Evolutionary conservation across 92 coral and sea anemone genomes (phyloP).

Genomic region (Epizoanthus scotinus): DNA sequence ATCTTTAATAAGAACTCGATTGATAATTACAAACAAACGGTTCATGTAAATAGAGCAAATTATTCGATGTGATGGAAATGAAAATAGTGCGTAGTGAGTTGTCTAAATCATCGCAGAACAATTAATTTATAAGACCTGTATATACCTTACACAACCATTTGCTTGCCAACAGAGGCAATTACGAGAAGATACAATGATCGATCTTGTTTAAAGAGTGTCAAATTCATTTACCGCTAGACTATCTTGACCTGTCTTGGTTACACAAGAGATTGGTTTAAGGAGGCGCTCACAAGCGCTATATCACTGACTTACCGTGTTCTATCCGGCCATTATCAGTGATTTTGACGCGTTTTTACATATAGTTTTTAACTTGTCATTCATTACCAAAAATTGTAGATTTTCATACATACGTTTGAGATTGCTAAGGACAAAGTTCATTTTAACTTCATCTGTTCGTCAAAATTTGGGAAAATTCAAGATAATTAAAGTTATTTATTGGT

Average conservation of each 20-base stretch:
- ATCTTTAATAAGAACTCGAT: conserved; percentile 3
- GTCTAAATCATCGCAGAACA: not conserved
- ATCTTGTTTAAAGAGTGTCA: conserved; percentile 13
- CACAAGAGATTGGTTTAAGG: conserved; percentile 1
- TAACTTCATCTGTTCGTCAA: conserved; percentile 8
- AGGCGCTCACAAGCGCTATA: conserved; percentile 13
- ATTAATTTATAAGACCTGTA: conserved; percentile 17
- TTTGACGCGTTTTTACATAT: not conserved
- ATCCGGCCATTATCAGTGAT: not conserved
- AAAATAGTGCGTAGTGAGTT: not conserved
- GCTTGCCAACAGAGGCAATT: not conserved
- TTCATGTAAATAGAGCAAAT: conserved; percentile 35
- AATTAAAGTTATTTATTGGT: conserved; percentile 39
- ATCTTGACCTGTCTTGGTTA: conserved; percentile 20
- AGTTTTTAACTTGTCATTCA: not conserved
- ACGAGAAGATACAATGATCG: not conserved
- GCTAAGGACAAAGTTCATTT: not conserved
- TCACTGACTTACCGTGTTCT: conserved; percentile 16
- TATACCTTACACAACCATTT: conserved; percentile 11
- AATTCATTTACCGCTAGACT: conserved; percentile 33
- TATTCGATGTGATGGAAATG: conserved; percentile 14
- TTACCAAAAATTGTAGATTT: not conserved
- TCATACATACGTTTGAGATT: conserved; percentile 21
- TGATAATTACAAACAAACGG: not conserved
- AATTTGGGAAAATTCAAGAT: conserved; percentile 38